phyloP scores from a whole-genome alignment of 2,797 vertebrate genomes.

The Threskiornis aethiopicus region DNA sequence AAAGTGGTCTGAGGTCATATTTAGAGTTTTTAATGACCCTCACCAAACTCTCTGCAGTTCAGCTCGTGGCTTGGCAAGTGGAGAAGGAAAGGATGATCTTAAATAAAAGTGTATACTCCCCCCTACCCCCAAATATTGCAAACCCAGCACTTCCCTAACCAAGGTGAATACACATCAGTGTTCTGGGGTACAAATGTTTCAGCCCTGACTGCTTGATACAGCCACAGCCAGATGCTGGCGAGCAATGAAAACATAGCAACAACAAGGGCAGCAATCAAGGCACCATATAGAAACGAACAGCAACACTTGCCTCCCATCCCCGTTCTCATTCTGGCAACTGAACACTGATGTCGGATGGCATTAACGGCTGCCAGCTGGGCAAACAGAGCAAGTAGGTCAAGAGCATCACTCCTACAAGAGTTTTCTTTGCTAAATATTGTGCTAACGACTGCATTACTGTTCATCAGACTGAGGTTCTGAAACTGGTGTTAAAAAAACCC shows the following conservation, averaged over 20 bases:
- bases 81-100: background rate
- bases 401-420: constrained; percentile 22
- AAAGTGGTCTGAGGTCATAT: background rate
- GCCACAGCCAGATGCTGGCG: background rate
- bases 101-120: background rate
- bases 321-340: background rate
- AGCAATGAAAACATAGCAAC: background rate
- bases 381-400: constrained; percentile 49
- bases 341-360: background rate
- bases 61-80: background rate
- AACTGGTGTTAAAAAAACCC: background rate
- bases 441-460: background rate
- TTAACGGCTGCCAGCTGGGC: constrained; percentile 16
- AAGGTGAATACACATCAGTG: background rate
- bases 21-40: background rate
- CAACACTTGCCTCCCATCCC: background rate
- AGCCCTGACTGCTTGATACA: background rate
- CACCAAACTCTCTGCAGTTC: background rate
- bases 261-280: background rate
- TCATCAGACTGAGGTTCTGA: background rate
- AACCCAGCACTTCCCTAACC: background rate
- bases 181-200: background rate
- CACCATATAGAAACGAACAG: background rate
- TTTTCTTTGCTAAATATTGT: background rate
- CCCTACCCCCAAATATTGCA: background rate